Evolutionary conservation across 2,113 vertebrate species (phyloP).

Genomic region (Nyctibius bracteatus): DNA sequence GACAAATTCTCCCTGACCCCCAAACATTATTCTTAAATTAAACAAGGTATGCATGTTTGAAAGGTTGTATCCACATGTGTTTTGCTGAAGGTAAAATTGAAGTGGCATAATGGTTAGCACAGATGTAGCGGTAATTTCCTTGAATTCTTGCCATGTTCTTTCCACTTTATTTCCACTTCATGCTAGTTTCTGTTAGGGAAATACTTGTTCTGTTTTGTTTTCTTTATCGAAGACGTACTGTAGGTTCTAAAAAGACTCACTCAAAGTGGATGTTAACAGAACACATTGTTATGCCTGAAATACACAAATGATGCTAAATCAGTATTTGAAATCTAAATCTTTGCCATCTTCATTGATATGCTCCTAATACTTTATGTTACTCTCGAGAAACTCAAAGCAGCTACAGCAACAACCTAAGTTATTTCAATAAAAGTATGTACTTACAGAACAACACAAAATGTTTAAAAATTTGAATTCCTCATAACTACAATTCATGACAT

Average conservation of each 20-base stretch:
- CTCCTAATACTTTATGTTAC: not conserved
- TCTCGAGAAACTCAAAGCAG: not conserved
- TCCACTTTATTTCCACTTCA: not conserved
- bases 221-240: not conserved
- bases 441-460: not conserved
- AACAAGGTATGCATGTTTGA: not conserved
- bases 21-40: not conserved
- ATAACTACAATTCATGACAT: not conserved
- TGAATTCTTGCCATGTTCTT: not conserved
- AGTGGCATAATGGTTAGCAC: not conserved
- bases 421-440: not conserved
- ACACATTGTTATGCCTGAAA: not conserved
- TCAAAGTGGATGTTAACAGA: not conserved
- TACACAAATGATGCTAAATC: not conserved
- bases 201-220: not conserved
- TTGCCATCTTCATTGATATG: not conserved
- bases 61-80: not conserved
- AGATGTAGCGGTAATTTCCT: not conserved
- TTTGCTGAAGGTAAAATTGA: not conserved
- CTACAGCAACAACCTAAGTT: not conserved
- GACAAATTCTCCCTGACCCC: not conserved
- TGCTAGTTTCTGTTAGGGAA: not conserved
- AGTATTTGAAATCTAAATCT: not conserved
- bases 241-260: not conserved
- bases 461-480: not conserved